phyloP scores from a whole-genome alignment of 2,113 vertebrate species.

The Mustela lutreola region DNA sequence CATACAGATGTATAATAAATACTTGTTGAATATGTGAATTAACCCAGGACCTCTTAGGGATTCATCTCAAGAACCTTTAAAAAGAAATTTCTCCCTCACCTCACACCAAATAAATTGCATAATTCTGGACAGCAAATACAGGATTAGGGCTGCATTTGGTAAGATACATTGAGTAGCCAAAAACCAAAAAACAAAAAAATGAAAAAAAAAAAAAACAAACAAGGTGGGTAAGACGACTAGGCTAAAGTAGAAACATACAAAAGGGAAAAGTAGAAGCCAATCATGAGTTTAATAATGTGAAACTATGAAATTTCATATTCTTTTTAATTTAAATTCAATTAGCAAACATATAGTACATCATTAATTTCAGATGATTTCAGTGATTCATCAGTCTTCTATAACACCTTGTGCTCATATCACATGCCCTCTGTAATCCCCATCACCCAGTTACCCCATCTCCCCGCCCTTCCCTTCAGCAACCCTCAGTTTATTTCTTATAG shows the following conservation, averaged over 20 bases:
- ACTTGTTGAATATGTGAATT: background rate
- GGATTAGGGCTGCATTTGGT: background rate
- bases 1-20: background rate
- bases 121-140: background rate
- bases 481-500: too few species aligned
- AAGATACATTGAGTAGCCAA: background rate
- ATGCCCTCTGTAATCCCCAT: too few species aligned
- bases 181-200: background rate
- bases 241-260: background rate
- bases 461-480: too few species aligned
- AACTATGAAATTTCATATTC: background rate
- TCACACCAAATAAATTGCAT: background rate
- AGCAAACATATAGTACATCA: too few species aligned
- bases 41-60: background rate
- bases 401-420: too few species aligned
- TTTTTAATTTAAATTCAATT: background rate
- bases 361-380: too few species aligned
- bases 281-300: background rate
- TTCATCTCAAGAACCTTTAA: background rate
- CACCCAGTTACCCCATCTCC: too few species aligned
- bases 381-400: too few species aligned
- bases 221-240: too few species aligned
- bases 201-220: background rate
- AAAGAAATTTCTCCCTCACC: background rate
- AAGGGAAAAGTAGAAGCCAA: background rate